These are phyloP conservation scores for Antechinus flavipes DNA, from an alignment of 2,113 vertebrate species.

Conservation along the genomic window DNA sequence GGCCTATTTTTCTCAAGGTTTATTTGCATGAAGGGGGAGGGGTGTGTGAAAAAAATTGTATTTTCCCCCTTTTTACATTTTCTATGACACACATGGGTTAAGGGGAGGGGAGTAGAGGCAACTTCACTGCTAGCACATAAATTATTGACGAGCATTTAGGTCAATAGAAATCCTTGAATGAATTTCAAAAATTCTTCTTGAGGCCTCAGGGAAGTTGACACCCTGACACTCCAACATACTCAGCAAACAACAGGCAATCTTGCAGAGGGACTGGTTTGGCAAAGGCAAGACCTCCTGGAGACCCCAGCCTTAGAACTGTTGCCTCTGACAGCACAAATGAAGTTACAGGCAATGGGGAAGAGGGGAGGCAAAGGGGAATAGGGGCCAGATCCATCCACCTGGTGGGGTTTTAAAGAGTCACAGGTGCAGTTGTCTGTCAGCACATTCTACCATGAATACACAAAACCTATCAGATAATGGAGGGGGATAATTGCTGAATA, in stretches of 20 bases:
- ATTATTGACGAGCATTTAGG: background rate
- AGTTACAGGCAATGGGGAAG: background rate
- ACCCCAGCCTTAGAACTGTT: background rate
- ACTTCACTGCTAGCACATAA: background rate
- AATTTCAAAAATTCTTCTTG: background rate
- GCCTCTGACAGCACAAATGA: background rate
- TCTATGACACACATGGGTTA: background rate
- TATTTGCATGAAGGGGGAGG: conserved; percentile 56
- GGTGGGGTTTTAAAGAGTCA: background rate
- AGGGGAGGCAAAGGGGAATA: background rate
- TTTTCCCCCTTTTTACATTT: conserved; percentile 1
- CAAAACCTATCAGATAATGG: background rate
- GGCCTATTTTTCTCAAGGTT: conserved; percentile 53
- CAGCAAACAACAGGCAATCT: background rate
- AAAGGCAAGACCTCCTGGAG: background rate
- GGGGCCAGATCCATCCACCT: background rate
- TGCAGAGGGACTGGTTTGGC: background rate
- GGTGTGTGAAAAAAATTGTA: conserved; percentile 26
- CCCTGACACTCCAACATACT: background rate
- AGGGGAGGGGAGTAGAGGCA: background rate
- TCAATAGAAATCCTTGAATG: background rate
- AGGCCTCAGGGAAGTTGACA: rapidly evolving
- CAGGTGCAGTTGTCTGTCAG: background rate
- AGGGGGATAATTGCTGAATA: background rate
- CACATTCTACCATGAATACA: background rate